Evolutionary conservation across 2,113 vertebrate species (phyloP).

Genomic region (Uria lomvia): DNA sequence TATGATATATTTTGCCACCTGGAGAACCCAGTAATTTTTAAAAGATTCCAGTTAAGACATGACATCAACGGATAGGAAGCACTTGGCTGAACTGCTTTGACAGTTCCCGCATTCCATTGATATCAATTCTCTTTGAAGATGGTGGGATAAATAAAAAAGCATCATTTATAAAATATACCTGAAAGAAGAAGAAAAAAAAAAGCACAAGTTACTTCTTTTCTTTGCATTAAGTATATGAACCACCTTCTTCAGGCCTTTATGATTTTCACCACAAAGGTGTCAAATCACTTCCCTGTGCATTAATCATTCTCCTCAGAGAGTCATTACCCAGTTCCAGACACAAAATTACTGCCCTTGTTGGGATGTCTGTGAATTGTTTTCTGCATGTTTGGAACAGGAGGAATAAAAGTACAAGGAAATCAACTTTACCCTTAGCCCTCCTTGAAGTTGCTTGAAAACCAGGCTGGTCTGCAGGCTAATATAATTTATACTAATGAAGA

Average conservation of each 20-base stretch:
- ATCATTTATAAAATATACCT: neutral
- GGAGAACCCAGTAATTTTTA: neutral
- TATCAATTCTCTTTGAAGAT: neutral
- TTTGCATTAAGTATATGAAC: neutral
- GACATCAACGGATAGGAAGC: neutral
- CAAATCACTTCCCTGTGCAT: neutral
- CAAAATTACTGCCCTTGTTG: neutral
- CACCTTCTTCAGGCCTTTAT: neutral
- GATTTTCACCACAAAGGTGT: neutral
- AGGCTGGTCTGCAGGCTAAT: neutral
- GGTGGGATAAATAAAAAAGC: neutral
- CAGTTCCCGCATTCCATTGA: neutral
- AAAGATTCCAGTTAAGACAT: neutral
- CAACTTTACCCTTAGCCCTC: neutral
- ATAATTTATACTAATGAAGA: neutral
- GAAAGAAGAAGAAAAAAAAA: neutral
- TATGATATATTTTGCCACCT: neutral
- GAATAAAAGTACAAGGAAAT: neutral
- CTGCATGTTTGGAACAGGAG: neutral
- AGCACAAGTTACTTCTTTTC: neutral
- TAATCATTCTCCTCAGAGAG: neutral
- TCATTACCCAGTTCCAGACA: neutral
- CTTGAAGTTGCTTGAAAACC: neutral
- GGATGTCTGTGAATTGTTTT: neutral
- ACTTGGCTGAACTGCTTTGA: neutral